phyloP scores from a whole-genome alignment of 2,113 vertebrate genomes.

The Menura novaehollandiae region DNA sequence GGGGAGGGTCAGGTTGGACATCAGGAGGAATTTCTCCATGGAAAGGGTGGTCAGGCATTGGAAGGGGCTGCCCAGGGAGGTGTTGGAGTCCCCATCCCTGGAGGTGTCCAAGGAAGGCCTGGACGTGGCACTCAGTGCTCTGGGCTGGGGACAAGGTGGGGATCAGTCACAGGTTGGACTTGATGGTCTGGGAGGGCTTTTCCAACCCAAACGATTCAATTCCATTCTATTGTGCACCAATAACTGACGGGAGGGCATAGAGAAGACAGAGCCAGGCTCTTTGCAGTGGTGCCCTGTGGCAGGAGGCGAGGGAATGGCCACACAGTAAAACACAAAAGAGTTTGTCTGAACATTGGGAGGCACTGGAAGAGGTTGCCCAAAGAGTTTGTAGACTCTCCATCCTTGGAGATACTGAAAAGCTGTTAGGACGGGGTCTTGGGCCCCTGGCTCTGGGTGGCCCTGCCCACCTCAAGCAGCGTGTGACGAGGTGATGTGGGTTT shows the following conservation, averaged over 20 bases:
- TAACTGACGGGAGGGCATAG: not conserved
- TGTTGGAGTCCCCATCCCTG: not conserved
- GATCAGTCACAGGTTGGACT: fast-evolving
- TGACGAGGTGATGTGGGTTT: not conserved
- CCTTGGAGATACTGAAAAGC: not conserved
- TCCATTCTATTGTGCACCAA: not conserved
- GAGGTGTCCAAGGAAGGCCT: not conserved
- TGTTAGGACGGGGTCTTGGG: not conserved
- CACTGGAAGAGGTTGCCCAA: not conserved
- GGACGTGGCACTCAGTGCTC: not conserved
- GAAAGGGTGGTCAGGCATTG: not conserved
- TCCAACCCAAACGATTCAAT: fast-evolving
- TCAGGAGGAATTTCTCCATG: not conserved
- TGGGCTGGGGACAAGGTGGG: not conserved
- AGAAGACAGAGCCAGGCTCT: not conserved
- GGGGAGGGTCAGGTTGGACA: not conserved
- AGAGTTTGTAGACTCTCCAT: not conserved
- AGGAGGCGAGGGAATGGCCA: not conserved
- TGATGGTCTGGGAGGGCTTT: fast-evolving
- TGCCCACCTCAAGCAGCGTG: not conserved
- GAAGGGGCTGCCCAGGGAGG: not conserved
- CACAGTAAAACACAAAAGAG: fast-evolving
- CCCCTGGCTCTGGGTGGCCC: not conserved
- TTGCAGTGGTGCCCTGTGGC: not conserved
- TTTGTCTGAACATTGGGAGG: not conserved